phyloP scores from a whole-genome alignment of 2,797 vertebrate species.

The Sylvilagus floridanus region DNA sequence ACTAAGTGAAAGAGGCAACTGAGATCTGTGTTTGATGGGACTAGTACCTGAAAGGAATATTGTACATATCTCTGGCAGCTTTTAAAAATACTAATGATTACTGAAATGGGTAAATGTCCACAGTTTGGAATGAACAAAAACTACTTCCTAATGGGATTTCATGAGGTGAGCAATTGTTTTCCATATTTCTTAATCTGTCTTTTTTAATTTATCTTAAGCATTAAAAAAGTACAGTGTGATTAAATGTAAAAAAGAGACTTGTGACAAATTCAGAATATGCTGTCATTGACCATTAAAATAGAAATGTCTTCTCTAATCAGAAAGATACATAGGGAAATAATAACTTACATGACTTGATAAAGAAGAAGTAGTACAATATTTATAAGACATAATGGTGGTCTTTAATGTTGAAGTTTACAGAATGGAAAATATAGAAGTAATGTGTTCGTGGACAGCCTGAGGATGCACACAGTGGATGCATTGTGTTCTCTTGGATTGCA shows the following conservation, averaged over 20 bases:
- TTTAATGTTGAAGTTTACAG: conserved; percentile 36
- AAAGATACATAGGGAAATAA: conserved; percentile 41
- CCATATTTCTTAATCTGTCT: conserved; percentile 29
- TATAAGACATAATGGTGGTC: conserved; percentile 40
- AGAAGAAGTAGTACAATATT: not conserved
- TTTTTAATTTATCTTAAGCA: conserved; percentile 46
- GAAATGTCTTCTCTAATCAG: not conserved
- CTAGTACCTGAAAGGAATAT: conserved; percentile 61
- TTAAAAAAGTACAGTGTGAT: not conserved
- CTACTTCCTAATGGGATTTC: conserved; percentile 32
- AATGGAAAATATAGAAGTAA: conserved; percentile 63
- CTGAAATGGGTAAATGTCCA: conserved; percentile 63
- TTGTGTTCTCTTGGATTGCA: conserved; percentile 26
- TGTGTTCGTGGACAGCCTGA: not conserved
- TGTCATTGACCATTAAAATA: conserved; percentile 51
- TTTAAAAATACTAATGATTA: conserved; percentile 69
- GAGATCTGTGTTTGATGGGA: conserved; percentile 55
- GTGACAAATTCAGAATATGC: conserved; percentile 36
- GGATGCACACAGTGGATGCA: not conserved
- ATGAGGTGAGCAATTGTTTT: conserved; percentile 49
- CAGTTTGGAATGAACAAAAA: conserved; percentile 50
- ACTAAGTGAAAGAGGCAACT: conserved; percentile 53
- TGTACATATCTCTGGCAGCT: conserved; percentile 54
- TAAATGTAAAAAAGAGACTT: conserved; percentile 49
- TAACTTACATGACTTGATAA: not conserved